These are phyloP conservation scores for Hiodon tergisus DNA, from an alignment of 2,113 vertebrate species.

Conservation along the genomic window DNA sequence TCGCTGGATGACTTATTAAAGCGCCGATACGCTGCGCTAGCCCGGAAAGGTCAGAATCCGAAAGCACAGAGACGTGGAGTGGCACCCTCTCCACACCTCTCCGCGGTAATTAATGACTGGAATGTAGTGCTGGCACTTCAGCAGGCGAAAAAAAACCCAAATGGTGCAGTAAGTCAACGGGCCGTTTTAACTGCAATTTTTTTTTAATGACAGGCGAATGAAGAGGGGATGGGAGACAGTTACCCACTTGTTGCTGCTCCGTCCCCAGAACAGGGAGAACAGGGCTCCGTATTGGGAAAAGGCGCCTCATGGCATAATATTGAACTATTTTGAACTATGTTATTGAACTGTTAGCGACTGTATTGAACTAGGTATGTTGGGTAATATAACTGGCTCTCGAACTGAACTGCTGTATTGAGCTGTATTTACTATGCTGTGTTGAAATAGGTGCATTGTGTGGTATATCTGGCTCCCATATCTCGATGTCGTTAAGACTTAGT, in stretches of 20 bases:
- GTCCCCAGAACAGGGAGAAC: not conserved
- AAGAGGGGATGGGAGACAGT: not conserved
- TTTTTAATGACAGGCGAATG: too few relatives aligned
- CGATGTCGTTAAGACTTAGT: too few relatives aligned
- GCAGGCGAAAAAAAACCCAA: not conserved
- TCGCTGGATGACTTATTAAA: not conserved
- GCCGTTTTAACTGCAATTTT: not conserved
- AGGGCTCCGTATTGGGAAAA: slow-evolving; percentile 7
- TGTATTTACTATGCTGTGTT: too few relatives aligned
- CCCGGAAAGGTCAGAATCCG: not conserved
- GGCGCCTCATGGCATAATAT: slow-evolving; percentile 27
- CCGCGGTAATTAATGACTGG: not conserved
- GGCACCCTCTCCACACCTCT: not conserved
- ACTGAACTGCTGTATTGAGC: too few relatives aligned
- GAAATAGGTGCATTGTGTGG: too few relatives aligned
- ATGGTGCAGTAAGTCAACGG: not conserved
- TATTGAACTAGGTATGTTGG: too few relatives aligned
- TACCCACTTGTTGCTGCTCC: not conserved
- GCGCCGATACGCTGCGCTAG: not conserved
- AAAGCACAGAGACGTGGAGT: not conserved
- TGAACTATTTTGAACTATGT: too few relatives aligned
- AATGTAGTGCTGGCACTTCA: not conserved
- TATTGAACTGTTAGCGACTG: too few relatives aligned
- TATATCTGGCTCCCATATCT: too few relatives aligned
- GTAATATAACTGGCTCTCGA: too few relatives aligned